phyloP scores from a whole-genome alignment of 2,888 invertebrate genomes.

The Pammene fasciana region DNA sequence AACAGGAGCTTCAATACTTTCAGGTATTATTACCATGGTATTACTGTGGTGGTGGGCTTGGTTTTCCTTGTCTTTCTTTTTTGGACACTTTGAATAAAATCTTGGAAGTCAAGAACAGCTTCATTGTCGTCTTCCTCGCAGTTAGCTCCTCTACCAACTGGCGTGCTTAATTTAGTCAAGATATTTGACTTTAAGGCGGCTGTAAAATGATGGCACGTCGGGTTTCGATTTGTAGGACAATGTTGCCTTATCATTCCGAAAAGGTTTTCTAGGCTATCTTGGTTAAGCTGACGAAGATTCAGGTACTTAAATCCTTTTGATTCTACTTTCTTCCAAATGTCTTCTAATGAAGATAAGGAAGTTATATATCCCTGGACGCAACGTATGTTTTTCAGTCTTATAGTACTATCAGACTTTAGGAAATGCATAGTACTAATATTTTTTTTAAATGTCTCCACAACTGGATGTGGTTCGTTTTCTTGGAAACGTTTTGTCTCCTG shows the following conservation, averaged over 20 bases:
- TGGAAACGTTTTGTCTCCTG: not conserved
- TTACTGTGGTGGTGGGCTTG: no score
- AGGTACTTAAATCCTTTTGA: slow-evolving; percentile 39
- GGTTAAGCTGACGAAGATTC: slow-evolving; percentile 44
- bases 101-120: not conserved
- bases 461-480: slow-evolving; percentile 12
- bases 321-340: slow-evolving; percentile 46
- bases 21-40: not conserved
- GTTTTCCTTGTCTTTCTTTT: not conserved
- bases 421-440: not conserved
- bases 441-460: slow-evolving; percentile 19
- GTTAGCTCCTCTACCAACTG: not conserved
- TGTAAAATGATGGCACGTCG: not conserved
- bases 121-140: not conserved
- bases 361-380: slow-evolving; percentile 37
- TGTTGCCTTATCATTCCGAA: slow-evolving; percentile 44
- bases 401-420: not conserved
- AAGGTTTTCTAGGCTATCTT: slow-evolving; percentile 43
- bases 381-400: not conserved
- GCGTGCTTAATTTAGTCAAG: not conserved
- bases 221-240: slow-evolving; percentile 38
- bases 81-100: not conserved
- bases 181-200: not conserved
- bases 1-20: not conserved
- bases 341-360: slow-evolving; percentile 40